Percentiles rank a stretch among this genome's conserved stretches.
phyloP scores from a whole-genome alignment of 1,140 invertebrate genomes.

The Paracyclopina nana region DNA sequence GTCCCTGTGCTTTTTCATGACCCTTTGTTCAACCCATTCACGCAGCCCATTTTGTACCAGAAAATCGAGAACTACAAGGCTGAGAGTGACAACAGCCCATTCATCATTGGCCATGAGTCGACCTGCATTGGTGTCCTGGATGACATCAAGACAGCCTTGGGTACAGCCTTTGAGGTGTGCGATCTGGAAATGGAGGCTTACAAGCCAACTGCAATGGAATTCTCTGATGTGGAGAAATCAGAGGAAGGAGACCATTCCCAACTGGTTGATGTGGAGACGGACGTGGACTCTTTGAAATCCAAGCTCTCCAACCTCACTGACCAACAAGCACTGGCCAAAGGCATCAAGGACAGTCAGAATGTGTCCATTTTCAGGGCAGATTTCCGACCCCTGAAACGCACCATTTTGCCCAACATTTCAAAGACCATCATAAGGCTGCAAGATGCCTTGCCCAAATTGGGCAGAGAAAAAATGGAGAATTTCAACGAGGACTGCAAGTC shows the following conservation, averaged over 20 bases:
- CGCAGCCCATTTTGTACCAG: conserved; percentile 1
- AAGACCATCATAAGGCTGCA: conserved; percentile 6
- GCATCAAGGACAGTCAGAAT: not conserved
- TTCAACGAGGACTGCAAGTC: not conserved
- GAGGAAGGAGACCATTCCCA: not conserved
- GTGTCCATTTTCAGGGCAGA: conserved; percentile 7
- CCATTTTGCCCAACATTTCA: conserved; percentile 4
- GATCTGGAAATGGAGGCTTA: not conserved
- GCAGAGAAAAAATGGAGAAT: conserved; percentile 7
- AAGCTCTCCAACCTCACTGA: not conserved
- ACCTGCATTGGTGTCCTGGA: not conserved
- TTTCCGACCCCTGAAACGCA: conserved; percentile 4
- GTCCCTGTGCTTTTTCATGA: not conserved
- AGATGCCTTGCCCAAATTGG: conserved; percentile 2
- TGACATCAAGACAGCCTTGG: not conserved
- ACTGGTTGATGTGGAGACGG: not conserved
- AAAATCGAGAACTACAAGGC: not conserved
- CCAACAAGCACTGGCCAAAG: not conserved
- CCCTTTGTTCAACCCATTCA: not conserved
- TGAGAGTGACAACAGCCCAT: not conserved
- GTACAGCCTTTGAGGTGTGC: not conserved
- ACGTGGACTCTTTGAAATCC: conserved; percentile 2
- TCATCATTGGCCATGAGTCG: not conserved
- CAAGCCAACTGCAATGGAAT: not conserved
- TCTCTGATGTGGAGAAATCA: too few species aligned